phyloP scores from a whole-genome alignment of 2,113 vertebrate genomes.

The Clarias batrachus region DNA sequence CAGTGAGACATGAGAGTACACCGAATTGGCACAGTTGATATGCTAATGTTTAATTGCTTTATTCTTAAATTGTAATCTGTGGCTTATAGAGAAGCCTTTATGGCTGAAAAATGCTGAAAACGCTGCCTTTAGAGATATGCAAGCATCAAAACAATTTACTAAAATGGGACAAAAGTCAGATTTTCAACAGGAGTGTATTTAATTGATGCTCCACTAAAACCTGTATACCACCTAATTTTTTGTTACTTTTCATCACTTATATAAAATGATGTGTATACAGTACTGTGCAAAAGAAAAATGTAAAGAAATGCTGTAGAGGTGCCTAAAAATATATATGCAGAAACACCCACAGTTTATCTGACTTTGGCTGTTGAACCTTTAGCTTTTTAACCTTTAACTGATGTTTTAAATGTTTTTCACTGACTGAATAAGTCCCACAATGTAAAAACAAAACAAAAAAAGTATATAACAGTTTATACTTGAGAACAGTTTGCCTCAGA shows the following conservation, averaged over 20 bases:
- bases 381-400: too few relatives aligned
- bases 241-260: background rate
- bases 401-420: too few relatives aligned
- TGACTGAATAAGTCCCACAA: too few relatives aligned
- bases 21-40: background rate
- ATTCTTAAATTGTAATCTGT: conserved; percentile 11
- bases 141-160: conserved; percentile 54
- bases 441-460: too few relatives aligned
- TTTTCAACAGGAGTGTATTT: conserved; percentile 61
- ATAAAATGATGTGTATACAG: too few relatives aligned
- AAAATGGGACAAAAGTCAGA: conserved; percentile 45
- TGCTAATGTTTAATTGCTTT: background rate
- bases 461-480: too few relatives aligned
- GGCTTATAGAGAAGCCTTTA: background rate
- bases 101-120: background rate
- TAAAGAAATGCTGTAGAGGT: too few relatives aligned
- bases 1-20: background rate
- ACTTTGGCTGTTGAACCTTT: too few relatives aligned
- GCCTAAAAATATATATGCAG: too few relatives aligned
- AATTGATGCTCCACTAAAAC: conserved; percentile 30
- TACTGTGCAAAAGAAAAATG: too few relatives aligned
- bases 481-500: too few relatives aligned
- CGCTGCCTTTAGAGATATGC: background rate
- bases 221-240: background rate
- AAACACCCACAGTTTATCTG: too few relatives aligned